These are phyloP conservation scores for Bradypus variegatus DNA, from an alignment of 2,797 vertebrate species.

Conservation along the genomic window DNA sequence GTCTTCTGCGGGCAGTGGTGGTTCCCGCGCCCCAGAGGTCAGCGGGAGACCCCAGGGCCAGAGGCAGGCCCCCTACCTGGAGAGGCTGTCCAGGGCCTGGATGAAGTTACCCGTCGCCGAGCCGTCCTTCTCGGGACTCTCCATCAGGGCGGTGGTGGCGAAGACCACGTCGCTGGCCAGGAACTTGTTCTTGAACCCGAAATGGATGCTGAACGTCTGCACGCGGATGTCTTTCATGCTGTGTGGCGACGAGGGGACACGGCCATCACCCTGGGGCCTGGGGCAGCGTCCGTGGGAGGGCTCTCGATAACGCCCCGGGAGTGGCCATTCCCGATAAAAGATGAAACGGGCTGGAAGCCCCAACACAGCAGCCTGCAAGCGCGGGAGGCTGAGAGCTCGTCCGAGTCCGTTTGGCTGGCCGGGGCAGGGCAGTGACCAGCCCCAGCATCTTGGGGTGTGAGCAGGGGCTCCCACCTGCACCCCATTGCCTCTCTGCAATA, in stretches of 20 bases:
- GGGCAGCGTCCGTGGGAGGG: not conserved
- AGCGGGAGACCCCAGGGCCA: not conserved
- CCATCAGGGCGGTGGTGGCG: conserved; percentile 85
- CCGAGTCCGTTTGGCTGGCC: not conserved
- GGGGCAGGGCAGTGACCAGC: no score
- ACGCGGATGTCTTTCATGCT: conserved; percentile 96
- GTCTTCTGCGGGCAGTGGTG: not conserved
- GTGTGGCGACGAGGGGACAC: not conserved
- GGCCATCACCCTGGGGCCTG: accelerated
- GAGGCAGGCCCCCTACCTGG: conserved; percentile 78
- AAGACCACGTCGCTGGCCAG: conserved; percentile 93
- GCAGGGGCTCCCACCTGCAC: not conserved
- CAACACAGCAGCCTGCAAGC: not conserved
- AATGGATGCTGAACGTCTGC: conserved; percentile 95
- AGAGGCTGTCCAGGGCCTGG: conserved; percentile 93
- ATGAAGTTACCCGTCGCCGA: conserved; percentile 87
- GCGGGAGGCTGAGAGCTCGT: accelerated
- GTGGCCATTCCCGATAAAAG: not conserved
- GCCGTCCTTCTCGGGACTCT: conserved; percentile 85
- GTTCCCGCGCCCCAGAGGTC: not conserved
- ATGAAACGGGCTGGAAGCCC: not conserved
- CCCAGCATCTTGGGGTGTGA: accelerated
- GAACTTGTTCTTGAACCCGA: conserved; percentile 97
- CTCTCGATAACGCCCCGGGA: not conserved
- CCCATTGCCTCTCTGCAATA: not conserved